Percentiles rank a stretch among this genome's conserved stretches.
phyloP scores from a whole-genome alignment of 2,797 vertebrate species.

The Mormyrus proboscirostris region DNA sequence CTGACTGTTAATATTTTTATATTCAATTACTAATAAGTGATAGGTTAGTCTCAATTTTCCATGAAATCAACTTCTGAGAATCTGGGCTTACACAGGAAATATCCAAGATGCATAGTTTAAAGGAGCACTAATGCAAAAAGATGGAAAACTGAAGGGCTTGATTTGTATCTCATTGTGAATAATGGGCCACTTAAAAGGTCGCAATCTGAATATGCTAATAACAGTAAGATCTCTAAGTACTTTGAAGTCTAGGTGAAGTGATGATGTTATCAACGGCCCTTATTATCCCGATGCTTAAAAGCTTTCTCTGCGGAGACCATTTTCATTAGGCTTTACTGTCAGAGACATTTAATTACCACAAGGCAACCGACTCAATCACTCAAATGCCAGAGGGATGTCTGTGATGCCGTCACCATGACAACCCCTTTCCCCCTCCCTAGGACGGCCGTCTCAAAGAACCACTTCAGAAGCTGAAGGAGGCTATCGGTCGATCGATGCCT shows the following conservation, averaged over 20 bases:
- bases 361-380: background rate
- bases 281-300: background rate
- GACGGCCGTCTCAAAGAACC: constrained; percentile 64
- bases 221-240: background rate
- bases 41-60: background rate
- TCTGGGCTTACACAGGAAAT: background rate
- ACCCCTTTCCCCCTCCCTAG: constrained; percentile 43
- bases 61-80: background rate
- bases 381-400: background rate
- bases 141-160: background rate
- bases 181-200: background rate
- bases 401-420: background rate
- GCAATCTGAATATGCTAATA: background rate
- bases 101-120: background rate
- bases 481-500: constrained; percentile 77
- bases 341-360: background rate
- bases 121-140: background rate
- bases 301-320: background rate
- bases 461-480: constrained; percentile 75
- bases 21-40: background rate
- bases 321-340: background rate
- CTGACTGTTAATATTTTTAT: background rate
- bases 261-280: background rate
- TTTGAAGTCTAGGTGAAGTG: background rate
- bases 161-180: background rate